Conservation (phyloP, 2,888 invertebrate species). For the Nesidiocoris tenuis region DNA sequence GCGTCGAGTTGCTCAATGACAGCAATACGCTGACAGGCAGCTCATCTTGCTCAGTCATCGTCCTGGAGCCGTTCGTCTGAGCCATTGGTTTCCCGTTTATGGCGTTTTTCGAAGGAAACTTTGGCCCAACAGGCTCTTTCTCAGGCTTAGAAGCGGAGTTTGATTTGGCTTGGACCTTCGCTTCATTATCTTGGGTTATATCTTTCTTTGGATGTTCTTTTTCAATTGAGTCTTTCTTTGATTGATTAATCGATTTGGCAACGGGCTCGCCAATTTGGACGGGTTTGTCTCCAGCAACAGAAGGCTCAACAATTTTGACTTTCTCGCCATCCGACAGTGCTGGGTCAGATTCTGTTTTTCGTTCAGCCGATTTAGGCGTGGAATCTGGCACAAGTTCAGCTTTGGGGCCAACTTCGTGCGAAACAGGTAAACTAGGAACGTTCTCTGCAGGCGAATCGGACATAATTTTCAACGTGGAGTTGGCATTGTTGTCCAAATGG, state of each 20-base stretch:
- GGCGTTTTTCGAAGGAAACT: not conserved
- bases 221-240: conserved; percentile 1
- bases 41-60: conserved; percentile 47
- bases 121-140: not conserved
- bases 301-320: too few species aligned
- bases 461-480: not conserved
- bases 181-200: not conserved
- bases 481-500: not conserved
- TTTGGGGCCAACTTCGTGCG: not conserved
- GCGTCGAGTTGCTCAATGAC: conserved; percentile 46
- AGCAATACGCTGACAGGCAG: conserved; percentile 48
- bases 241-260: not conserved
- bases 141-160: not conserved
- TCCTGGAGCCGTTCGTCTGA: conserved; percentile 1
- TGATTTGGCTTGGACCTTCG: not conserved
- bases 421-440: not conserved
- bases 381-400: not conserved
- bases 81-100: not conserved
- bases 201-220: not conserved
- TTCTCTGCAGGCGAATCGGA: not conserved
- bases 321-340: not conserved
- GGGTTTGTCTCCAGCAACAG: too few species aligned
- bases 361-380: not conserved
- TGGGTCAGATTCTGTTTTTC: conserved; percentile 2
- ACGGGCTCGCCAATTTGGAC: too few species aligned